Evolutionary conservation across 1,140 invertebrate species (phyloP), one percentile per base, ranked within the genome.

Genomic region (Leptinotarsa lineolata): DNA sequence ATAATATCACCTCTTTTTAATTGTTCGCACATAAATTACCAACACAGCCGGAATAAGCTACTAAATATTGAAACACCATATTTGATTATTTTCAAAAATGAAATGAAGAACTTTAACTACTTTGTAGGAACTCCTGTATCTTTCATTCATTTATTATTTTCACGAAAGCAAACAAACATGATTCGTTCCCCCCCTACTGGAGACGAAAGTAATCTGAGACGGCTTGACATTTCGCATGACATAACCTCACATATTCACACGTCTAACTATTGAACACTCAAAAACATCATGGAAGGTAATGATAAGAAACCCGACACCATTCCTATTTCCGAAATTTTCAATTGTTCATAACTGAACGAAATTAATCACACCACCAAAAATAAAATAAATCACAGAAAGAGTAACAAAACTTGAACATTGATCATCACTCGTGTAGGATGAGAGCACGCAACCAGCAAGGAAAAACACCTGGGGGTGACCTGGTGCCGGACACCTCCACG

Each of bases 401-500:
- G 4, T 1, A 63, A 21, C 20, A 21, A 63, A 63, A 30, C 16
- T 30, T 22, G 11, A 63, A 63, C 20, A 21, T 6, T 12, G 15
- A 63, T 30, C 13, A 21, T 13, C 61, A 63, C 24, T 30, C 1
- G 48, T 18, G 48, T 18, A 54, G 13, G 48, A 54, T 54, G n/a
- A 54, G 15, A 54, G 15, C 48, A 66, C n/a, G 13, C 21, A 60
- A 69, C 16, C 54, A 45, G n/a, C 13, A n/a, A 18, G 2, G 69
- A 46, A 44, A 67, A 39, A 39, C 68, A 72, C 72, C 73, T 74
- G 74, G 70, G 61, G 74, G 72, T 60, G 72, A 67, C 61, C 60
- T 60, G 44, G 70, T 65, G 45, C 63, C 64, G 59, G 30, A 61
- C 67, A 22, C 68, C 74, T 48, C 71, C 13, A 30, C 58, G 76